These are phyloP conservation scores for Anaspis maculata DNA, from an alignment of 2,888 invertebrate species.

Conservation along the genomic window DNA sequence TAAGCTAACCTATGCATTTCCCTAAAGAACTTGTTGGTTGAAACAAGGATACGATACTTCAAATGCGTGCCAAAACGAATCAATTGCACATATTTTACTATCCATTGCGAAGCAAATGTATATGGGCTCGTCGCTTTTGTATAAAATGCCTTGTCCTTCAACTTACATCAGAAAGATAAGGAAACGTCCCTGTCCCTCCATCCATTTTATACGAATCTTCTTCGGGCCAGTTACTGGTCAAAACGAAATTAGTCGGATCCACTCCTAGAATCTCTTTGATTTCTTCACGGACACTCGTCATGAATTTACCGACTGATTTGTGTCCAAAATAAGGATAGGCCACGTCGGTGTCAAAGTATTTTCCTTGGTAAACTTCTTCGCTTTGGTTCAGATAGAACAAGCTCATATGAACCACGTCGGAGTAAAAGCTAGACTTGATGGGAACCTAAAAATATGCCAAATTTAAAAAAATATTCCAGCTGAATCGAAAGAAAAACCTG, in stretches of 20 bases:
- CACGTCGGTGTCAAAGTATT: slow-evolving; percentile 28
- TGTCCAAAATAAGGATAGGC: slow-evolving; percentile 35
- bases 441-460: slow-evolving; percentile 18
- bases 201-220: slow-evolving; percentile 26
- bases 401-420: slow-evolving; percentile 20
- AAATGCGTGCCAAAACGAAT: too few relatives aligned
- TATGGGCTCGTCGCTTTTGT: too few relatives aligned
- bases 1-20: too few relatives aligned
- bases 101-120: too few relatives aligned
- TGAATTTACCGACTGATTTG: background rate
- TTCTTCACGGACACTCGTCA: too few relatives aligned
- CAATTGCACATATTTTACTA: too few relatives aligned
- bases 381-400: slow-evolving; percentile 26
- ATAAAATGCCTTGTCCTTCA: too few relatives aligned
- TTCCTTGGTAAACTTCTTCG: slow-evolving; percentile 23
- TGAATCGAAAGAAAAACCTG: slow-evolving; percentile 29
- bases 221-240: slow-evolving; percentile 52
- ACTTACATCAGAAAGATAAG: background rate
- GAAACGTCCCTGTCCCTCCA: too few relatives aligned
- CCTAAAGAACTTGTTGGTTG: too few relatives aligned
- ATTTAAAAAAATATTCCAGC: slow-evolving; percentile 1
- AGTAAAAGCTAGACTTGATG: slow-evolving; percentile 19
- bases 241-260: slow-evolving; percentile 36
- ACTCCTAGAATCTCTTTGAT: background rate
- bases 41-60: too few relatives aligned